phyloP scores from a whole-genome alignment of 53 echinoderm and acorn worm species.

The Apostichopus leukothele region DNA sequence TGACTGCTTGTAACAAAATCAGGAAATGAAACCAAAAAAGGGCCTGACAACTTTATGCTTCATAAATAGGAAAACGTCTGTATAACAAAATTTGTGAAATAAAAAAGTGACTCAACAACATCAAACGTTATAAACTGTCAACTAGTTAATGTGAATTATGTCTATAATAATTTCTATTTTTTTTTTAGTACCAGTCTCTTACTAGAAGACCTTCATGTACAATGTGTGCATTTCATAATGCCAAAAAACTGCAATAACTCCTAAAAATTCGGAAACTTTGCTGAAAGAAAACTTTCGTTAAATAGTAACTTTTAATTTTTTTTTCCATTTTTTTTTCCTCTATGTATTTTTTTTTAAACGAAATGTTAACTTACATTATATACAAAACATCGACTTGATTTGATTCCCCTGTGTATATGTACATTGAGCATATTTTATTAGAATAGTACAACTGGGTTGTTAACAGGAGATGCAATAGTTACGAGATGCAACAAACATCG shows the following conservation, averaged over 20 bases:
- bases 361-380: conserved; percentile 42
- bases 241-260: not conserved
- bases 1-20: no score
- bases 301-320: conserved; percentile 27
- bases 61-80: not conserved
- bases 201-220: not conserved
- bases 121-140: conserved; percentile 4
- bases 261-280: not conserved
- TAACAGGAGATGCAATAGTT: no score
- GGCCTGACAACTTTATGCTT: not conserved
- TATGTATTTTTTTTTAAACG: not conserved
- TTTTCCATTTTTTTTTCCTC: not conserved
- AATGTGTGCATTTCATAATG: not conserved
- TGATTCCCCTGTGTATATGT: not conserved
- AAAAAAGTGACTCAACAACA: not conserved
- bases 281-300: not conserved
- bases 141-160: not conserved
- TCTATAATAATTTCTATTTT: no score
- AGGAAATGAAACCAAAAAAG: not conserved
- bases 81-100: not conserved
- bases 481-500: no score
- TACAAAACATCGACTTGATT: conserved; percentile 23
- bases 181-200: not conserved
- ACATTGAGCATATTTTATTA: not conserved
- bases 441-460: no score